Base-by-base conservation (phyloP, 2,888 invertebrate genomes). In the Pyrgus malvae region DNA sequence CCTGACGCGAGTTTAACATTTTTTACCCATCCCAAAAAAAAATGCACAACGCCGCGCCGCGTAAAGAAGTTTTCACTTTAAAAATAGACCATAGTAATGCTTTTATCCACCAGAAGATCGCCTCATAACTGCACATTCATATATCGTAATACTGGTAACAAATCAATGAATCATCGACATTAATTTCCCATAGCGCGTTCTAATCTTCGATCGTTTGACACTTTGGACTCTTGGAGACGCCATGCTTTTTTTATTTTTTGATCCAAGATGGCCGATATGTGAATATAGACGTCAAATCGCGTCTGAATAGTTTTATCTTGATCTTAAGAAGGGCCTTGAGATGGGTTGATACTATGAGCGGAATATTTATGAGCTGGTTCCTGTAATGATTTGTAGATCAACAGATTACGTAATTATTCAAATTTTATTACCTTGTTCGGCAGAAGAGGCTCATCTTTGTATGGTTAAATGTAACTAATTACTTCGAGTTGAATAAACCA, bases 281-380 rank as follows among this genome's bases (percentile, higher is more conserved):
- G 72, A 72, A 84, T 80, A 74, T 74, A 84, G 82, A 80, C 73
- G 82, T 84, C 83, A 84, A 71, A 71, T 70, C 68, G 69, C 69
- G 62, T 64, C 66, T 60, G 65, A 63, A 69, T 63, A 65, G 65
- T 59, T 66, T 76, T 74, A 82, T 82, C 80, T 77, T 70, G 72
- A 76, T 78, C 67, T 69, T 62, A 58, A 41, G 53, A 46, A 54
- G 64, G 70, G 75, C 76, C 66, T 61, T 53, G 55, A 41, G 46
- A 56, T 59, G n/a, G 57, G 64, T 53, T 25, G 8, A 17, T 16
- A n/a, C 46, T 38, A 31, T 33, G 16, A 46, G 53, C 45, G 53
- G 38, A 46, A 45, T 54, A 44, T 40, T 54, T 46, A 46, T 46
- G 45, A 42, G 41, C 42, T 3, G 38, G 14, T 38, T 38, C 38